Evolutionary conservation across 2,888 invertebrate genomes (phyloP).

Genomic region (Eremobia ochroleuca): DNA sequence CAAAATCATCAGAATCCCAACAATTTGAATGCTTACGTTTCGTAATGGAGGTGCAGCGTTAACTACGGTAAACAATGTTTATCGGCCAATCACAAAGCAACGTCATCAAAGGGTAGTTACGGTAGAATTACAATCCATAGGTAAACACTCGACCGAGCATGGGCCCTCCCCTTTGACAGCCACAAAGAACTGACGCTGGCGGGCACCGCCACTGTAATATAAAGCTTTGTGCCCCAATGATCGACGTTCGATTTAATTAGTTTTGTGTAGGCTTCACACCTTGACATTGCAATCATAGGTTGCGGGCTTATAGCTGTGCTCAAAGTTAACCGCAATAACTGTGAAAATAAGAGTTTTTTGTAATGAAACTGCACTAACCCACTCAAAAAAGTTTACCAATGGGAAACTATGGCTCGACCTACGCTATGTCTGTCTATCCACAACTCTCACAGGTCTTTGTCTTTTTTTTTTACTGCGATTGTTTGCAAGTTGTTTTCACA

Average conservation of each 20-base stretch:
- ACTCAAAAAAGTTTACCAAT: background rate
- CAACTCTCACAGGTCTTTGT: background rate
- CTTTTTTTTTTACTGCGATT: background rate
- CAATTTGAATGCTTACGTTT: background rate
- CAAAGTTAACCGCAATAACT: background rate
- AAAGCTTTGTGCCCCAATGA: background rate
- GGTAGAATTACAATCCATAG: background rate
- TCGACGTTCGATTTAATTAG: slow-evolving; percentile 21
- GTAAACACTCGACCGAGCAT: background rate
- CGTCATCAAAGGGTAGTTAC: slow-evolving; percentile 11
- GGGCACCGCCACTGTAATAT: background rate
- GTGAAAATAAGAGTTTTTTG: background rate
- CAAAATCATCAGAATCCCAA: background rate
- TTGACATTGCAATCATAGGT: background rate
- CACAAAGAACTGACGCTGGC: background rate
- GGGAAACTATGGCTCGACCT: background rate
- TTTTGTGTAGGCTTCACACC: background rate
- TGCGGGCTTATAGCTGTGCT: background rate
- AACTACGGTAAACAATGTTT: background rate
- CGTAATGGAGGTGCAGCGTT: background rate
- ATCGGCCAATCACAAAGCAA: slow-evolving; percentile 4
- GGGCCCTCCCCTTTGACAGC: background rate
- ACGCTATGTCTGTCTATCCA: background rate
- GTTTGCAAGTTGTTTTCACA: background rate
- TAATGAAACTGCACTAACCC: background rate